phyloP scores from a whole-genome alignment of 2,113 vertebrate species.

The Melanerpes aurifrons region DNA sequence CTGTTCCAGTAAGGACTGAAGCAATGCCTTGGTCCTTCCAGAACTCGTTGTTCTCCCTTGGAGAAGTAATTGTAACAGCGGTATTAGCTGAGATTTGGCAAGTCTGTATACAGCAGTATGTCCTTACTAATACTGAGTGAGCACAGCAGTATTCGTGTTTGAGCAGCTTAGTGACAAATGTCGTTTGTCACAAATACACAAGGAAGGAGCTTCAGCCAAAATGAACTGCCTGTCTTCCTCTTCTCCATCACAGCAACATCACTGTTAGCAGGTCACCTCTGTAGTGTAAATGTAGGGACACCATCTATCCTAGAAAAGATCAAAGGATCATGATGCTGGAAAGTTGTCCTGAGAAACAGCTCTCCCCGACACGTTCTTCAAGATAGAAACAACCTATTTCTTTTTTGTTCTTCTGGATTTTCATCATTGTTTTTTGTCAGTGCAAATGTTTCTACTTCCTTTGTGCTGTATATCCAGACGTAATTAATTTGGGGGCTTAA shows the following conservation, averaged over 20 bases:
- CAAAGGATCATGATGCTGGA: background rate
- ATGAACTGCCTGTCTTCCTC: background rate
- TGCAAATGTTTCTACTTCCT: background rate
- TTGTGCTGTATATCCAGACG: background rate
- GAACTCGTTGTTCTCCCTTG: background rate
- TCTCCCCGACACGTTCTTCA: background rate
- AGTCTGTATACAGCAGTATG: background rate
- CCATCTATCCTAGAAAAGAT: background rate
- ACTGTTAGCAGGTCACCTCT: background rate
- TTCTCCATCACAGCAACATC: background rate
- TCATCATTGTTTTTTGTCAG: background rate
- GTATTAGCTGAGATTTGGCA: background rate
- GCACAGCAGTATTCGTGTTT: background rate
- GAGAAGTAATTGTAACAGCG: background rate
- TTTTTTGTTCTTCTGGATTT: background rate
- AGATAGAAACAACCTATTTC: background rate
- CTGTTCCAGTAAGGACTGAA: background rate
- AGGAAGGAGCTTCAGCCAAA: background rate
- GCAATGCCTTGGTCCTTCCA: background rate
- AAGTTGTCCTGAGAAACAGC: background rate
- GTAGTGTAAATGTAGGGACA: background rate
- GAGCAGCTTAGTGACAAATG: constrained; percentile 16
- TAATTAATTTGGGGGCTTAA: background rate
- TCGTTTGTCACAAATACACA: background rate
- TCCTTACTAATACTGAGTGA: background rate